These are phyloP conservation scores for Lacerta agilis DNA, from an alignment of 2,797 vertebrate species.

Conservation along the genomic window DNA sequence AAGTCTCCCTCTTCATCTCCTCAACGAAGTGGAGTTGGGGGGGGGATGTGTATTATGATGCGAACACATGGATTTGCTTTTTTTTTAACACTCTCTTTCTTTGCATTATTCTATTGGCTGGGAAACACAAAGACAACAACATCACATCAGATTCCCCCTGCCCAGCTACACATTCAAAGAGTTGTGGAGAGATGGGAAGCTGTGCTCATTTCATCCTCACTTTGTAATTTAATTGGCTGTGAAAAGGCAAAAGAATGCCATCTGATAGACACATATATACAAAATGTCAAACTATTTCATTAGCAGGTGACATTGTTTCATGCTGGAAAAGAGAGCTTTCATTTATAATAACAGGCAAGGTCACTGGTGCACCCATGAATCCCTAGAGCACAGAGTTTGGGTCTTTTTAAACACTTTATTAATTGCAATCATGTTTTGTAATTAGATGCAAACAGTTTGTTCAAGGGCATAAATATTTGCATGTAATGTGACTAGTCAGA, in stretches of 20 bases:
- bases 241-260: no score
- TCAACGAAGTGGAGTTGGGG: not conserved
- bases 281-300: no score
- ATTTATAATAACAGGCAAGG: no score
- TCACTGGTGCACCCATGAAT: not conserved
- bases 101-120: not conserved
- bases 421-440: conserved; percentile 6
- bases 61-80: no score
- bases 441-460: conserved; percentile 10
- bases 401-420: not conserved
- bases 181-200: not conserved
- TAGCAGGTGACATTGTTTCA: no score
- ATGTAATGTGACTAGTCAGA: conserved; percentile 34
- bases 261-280: no score
- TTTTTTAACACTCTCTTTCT: not conserved
- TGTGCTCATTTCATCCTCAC: no score
- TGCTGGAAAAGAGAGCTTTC: no score
- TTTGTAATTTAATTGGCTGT: no score
- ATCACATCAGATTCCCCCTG: not conserved
- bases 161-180: not conserved
- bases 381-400: not conserved
- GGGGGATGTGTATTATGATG: not conserved
- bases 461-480: conserved; percentile 35
- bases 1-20: not conserved
- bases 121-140: not conserved